These are phyloP conservation scores for Balaenoptera acutorostrata DNA, from an alignment of 2,113 vertebrate genomes.

Conservation along the genomic window DNA sequence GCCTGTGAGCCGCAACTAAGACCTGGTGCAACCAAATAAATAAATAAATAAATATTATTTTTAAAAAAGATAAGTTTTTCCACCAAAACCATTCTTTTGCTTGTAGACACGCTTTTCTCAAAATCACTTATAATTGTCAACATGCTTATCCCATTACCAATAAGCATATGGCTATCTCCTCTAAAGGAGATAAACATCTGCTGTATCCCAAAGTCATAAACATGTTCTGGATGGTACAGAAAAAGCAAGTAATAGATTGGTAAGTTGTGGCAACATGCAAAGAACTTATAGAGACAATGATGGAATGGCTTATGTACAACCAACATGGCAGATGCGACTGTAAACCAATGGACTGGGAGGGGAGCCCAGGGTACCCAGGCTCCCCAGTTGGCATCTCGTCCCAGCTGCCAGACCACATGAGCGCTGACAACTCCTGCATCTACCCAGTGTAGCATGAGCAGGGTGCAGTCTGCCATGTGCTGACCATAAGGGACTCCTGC, in stretches of 20 bases:
- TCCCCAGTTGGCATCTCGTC: background rate
- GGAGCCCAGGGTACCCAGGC: accelerated
- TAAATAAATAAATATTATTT: too few species aligned
- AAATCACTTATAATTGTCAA: background rate
- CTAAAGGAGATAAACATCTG: background rate
- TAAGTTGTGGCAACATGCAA: background rate
- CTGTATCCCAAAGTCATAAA: background rate
- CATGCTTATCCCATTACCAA: background rate
- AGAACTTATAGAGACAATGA: background rate
- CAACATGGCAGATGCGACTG: background rate
- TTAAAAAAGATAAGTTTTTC: background rate
- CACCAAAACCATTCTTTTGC: background rate
- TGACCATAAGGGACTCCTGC: background rate
- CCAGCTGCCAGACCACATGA: background rate
- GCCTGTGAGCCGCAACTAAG: too few species aligned
- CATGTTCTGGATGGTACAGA: background rate
- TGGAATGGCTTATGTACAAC: background rate
- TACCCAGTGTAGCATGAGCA: background rate
- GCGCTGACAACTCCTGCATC: background rate
- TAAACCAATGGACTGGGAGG: background rate
- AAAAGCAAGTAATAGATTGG: background rate
- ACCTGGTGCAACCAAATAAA: too few species aligned
- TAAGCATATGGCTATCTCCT: background rate
- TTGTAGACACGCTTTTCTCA: constrained; percentile 11
- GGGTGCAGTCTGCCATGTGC: accelerated